Conservation (phyloP, 2,888 invertebrate species). For the Chrysina gloriosa region DNA sequence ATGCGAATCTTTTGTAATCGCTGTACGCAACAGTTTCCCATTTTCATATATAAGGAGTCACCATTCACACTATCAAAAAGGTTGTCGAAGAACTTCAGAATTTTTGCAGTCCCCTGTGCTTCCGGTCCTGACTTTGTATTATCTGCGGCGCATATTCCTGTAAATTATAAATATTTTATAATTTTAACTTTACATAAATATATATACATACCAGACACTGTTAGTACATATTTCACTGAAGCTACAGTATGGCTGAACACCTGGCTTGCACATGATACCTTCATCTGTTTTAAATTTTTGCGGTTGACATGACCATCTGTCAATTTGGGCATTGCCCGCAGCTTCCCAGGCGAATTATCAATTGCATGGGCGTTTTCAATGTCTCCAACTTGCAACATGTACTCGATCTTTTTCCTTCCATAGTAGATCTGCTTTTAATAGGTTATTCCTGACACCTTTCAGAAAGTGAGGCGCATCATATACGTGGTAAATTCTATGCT, state of each 20-base stretch:
- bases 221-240: not conserved
- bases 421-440: not conserved
- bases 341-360: not conserved
- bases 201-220: not conserved
- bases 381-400: not conserved
- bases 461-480: no score
- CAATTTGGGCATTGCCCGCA: not conserved
- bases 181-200: not conserved
- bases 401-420: not conserved
- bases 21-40: not conserved
- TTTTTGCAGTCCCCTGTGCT: not conserved
- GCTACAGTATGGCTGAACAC: not conserved
- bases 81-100: not conserved
- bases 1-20: not conserved
- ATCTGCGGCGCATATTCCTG: not conserved
- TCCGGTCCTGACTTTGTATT: not conserved
- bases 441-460: not conserved
- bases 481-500: no score
- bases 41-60: not conserved
- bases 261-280: no score
- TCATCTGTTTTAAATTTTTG: not conserved
- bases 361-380: not conserved
- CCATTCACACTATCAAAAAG: constrained; percentile 2
- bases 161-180: not conserved
- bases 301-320: not conserved